Conservation (phyloP, 1,140 invertebrate species). For the Uloborus diversus region DNA sequence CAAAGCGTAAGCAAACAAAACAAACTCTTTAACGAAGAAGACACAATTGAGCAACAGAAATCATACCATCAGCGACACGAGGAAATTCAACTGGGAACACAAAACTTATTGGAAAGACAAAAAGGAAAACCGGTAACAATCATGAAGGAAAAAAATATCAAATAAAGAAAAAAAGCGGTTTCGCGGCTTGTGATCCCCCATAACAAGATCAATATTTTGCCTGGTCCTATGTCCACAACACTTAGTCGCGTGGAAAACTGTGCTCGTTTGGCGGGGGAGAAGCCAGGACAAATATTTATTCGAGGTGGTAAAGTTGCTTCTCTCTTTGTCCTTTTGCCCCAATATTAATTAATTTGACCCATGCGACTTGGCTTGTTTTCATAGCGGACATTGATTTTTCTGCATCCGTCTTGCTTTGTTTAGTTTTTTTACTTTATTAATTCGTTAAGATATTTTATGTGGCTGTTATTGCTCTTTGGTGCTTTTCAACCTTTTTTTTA, state of each 20-base stretch:
- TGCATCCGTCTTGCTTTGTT: slow-evolving; percentile 15
- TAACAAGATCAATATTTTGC: slow-evolving; percentile 56
- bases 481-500: too few species aligned
- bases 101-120: too few species aligned
- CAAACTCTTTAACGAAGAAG: too few species aligned
- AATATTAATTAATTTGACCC: slow-evolving; percentile 54
- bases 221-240: slow-evolving; percentile 45
- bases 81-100: too few species aligned
- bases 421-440: too few species aligned
- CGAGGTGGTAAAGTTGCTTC: slow-evolving; percentile 38
- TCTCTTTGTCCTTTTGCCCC: slow-evolving; percentile 29
- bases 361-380: slow-evolving; percentile 40
- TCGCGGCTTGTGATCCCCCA: slow-evolving; percentile 16
- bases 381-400: slow-evolving; percentile 48
- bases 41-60: too few species aligned
- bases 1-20: too few species aligned
- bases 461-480: too few species aligned
- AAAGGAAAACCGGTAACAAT: slow-evolving; percentile 5
- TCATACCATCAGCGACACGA: too few species aligned
- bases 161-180: slow-evolving; percentile 3
- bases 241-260: slow-evolving; percentile 48
- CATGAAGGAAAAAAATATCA: not conserved
- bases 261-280: slow-evolving; percentile 47
- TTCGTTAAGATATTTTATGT: too few species aligned
- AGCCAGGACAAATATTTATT: slow-evolving; percentile 51